Evolutionary conservation across 2,888 invertebrate genomes (phyloP).

Genomic region (Tetragonula carbonaria): DNA sequence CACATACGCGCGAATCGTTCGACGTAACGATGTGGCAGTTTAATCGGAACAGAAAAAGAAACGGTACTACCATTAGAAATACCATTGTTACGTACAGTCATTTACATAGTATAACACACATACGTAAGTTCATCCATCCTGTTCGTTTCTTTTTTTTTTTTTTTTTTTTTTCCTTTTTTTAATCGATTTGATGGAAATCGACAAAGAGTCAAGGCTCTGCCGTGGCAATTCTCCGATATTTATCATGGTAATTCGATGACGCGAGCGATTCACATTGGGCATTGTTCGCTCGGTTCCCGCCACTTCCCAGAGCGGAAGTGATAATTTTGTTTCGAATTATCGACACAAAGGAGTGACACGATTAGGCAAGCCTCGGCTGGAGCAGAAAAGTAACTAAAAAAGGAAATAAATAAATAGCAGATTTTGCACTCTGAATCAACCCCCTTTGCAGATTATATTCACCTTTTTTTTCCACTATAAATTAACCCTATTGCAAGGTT

Average conservation of each 20-base stretch:
- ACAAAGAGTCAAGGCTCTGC: not conserved
- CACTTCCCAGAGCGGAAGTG: constrained; percentile 40
- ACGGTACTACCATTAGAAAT: not conserved
- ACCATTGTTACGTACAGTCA: too few relatives aligned
- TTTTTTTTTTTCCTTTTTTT: too few relatives aligned
- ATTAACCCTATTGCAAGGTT: too few relatives aligned
- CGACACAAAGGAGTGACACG: constrained; percentile 22
- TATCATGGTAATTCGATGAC: constrained; percentile 30
- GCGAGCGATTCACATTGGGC: not conserved
- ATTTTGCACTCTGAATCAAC: too few relatives aligned
- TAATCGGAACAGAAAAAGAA: not conserved
- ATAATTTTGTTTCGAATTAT: constrained; percentile 38
- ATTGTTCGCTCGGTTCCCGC: constrained; percentile 20
- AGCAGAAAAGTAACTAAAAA: too few relatives aligned
- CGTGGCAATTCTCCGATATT: constrained; percentile 10
- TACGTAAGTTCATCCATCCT: not conserved
- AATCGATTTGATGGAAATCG: not conserved
- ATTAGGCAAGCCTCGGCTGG: constrained; percentile 4
- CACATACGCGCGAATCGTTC: not conserved
- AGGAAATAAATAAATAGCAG: too few relatives aligned
- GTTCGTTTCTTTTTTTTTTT: too few relatives aligned
- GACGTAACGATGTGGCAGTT: not conserved
- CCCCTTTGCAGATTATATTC: too few relatives aligned
- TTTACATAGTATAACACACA: not conserved
- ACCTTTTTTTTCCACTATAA: too few relatives aligned